Percentiles rank a stretch among this genome's conserved stretches.
Conservation (phyloP, 30 jellyfish, hydroid and myxozoan genomes). For the Catostylus mosaicus region DNA sequence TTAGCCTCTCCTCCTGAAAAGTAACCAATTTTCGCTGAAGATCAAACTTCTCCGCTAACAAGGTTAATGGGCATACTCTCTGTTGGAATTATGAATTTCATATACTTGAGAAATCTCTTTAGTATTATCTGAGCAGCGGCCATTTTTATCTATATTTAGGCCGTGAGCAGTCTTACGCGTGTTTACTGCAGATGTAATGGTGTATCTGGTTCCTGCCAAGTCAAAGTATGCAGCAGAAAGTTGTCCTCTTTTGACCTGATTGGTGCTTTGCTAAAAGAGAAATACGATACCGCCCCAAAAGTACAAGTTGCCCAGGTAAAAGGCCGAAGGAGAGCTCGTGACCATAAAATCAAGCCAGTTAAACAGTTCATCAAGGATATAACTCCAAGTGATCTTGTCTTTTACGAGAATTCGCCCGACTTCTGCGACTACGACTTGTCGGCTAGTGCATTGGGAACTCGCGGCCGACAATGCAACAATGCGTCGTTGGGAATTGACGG, state of each 20-base stretch:
- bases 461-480: slow-evolving; percentile 89
- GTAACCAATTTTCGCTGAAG: too few species aligned
- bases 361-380: slow-evolving; percentile 63
- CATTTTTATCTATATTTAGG: slow-evolving; percentile 15
- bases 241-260: slow-evolving; percentile 39
- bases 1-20: too few species aligned
- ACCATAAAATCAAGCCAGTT: slow-evolving; percentile 73
- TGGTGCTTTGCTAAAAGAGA: slow-evolving; percentile 81
- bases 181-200: slow-evolving; percentile 92
- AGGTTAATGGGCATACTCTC: too few species aligned
- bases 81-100: too few species aligned
- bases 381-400: slow-evolving; percentile 80
- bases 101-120: too few species aligned
- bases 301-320: slow-evolving; percentile 81
- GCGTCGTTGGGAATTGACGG: slow-evolving; percentile 95
- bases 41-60: too few species aligned
- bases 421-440: slow-evolving; percentile 76
- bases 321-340: slow-evolving; percentile 67
- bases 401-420: slow-evolving; percentile 91
- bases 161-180: slow-evolving; percentile 58
- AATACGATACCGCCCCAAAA: slow-evolving; percentile 89
- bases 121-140: not conserved
- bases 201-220: slow-evolving; percentile 92
- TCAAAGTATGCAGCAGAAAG: slow-evolving; percentile 79
- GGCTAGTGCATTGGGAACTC: slow-evolving; percentile 85